Evolutionary conservation across 1,140 invertebrate species (phyloP), one percentile per base, ranked within the genome.

Genomic region (Microplitis demolitor): DNA sequence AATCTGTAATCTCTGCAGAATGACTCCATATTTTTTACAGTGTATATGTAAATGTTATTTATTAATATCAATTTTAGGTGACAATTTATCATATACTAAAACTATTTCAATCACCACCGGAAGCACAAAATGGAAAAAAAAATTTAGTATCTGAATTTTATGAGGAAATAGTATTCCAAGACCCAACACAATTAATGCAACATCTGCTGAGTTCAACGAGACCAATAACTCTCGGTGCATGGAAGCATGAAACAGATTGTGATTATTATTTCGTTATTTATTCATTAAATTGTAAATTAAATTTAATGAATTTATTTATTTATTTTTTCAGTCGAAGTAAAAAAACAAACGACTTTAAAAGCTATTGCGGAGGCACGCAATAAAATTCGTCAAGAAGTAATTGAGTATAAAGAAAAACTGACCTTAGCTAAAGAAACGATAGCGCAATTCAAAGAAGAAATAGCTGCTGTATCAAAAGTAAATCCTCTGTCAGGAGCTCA

Each of bases 81-180:
- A 98, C 97, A 0, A 90, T 98, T 62, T 98, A 98, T 86, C 97
- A 99, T 82, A 93, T 98, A 61, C 88, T 99, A 8, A 99, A 99
- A 87, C 85, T 99, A 6, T 99, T 99, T 84, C 96, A 97, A 89
- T 92, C 92, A 3, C 87, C 88, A 82, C 82, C 89, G 0, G 90
- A 91, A 11, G 90, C 93, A 76, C 92, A 94, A 76, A 71, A 90
- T 6, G 92, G 91, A 16, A 94, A 93, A 74, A 94, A 96, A 76
- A 92, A 92, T 53, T 87, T 98, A 0, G 94, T 98, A 0, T 95
- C 95, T 3, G 97, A 99, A 88, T 95, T 92, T 79, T 99, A 99
- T 84, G 97, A 99, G 85, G 97, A 99, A 90, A 95, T 99, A 70
- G 95, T 99, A 1, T 99, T 99, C 83, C 96, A 95, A 91, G 98